These are phyloP conservation scores for Tubiluchus corallicola DNA, from an alignment of 2,888 invertebrate genomes.

Conservation along the genomic window DNA sequence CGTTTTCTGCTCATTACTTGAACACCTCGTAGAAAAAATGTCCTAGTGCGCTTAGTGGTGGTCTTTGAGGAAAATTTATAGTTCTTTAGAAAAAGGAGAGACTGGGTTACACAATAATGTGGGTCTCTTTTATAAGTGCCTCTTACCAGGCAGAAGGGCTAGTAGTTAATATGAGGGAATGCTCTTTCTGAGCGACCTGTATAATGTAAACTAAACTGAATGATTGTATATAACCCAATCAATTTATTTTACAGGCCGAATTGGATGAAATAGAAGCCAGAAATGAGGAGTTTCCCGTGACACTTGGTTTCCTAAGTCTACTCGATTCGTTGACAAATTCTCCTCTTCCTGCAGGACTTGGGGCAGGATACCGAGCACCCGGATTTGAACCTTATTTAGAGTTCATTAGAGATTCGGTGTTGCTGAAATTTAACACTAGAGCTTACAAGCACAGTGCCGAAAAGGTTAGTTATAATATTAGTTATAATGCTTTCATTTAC, in stretches of 20 bases:
- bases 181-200: too few relatives aligned
- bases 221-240: neutral
- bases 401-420: constrained; percentile 56
- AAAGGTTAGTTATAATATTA: constrained; percentile 32
- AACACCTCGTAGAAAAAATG: too few relatives aligned
- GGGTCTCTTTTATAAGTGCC: too few relatives aligned
- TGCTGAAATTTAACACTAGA: constrained; percentile 56
- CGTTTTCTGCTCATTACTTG: too few relatives aligned
- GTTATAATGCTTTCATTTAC: neutral
- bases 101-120: too few relatives aligned
- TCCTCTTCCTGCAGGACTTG: constrained; percentile 40
- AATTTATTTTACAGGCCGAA: constrained; percentile 46
- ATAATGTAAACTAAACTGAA: too few relatives aligned
- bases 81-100: too few relatives aligned
- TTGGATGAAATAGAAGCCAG: constrained; percentile 78
- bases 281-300: constrained; percentile 71
- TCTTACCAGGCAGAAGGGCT: too few relatives aligned
- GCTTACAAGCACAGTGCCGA: constrained; percentile 59
- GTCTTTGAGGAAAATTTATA: too few relatives aligned
- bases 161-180: too few relatives aligned
- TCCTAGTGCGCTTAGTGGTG: too few relatives aligned
- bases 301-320: constrained; percentile 55
- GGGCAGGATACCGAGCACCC: constrained; percentile 57
- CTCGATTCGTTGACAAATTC: constrained; percentile 51
- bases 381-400: constrained; percentile 76